phyloP scores from a whole-genome alignment of 2,113 vertebrate species.

The Machaerirhynchus nigripectus region DNA sequence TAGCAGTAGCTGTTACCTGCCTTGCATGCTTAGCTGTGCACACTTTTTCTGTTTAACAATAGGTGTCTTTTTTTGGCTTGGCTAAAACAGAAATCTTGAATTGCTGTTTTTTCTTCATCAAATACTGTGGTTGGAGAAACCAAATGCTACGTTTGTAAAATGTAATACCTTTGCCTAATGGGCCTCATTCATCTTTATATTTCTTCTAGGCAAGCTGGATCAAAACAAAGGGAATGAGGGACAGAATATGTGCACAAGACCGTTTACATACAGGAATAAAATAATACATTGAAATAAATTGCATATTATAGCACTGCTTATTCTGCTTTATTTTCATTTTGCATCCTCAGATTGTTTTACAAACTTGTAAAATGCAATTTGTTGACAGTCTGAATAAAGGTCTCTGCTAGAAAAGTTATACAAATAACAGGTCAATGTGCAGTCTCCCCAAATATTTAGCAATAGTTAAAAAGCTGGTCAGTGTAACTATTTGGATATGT shows the following conservation, averaged over 20 bases:
- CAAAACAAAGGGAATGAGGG: background rate
- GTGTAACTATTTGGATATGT: background rate
- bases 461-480: background rate
- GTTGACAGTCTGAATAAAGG: background rate
- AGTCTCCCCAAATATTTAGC: background rate
- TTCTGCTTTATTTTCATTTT: background rate
- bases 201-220: constrained; percentile 7
- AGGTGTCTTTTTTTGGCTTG: background rate
- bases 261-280: background rate
- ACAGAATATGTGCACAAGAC: background rate
- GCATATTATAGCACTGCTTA: background rate
- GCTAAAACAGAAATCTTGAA: background rate
- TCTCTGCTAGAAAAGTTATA: background rate
- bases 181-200: constrained; percentile 38
- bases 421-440: background rate
- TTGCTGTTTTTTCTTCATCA: background rate
- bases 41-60: background rate
- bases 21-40: background rate
- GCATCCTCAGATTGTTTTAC: background rate
- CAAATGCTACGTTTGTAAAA: constrained; percentile 9
- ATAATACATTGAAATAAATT: constrained; percentile 18
- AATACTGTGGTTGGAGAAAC: constrained; percentile 38
- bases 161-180: constrained; percentile 39
- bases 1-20: background rate
- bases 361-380: background rate